phyloP scores from a whole-genome alignment of 2,797 vertebrate species.

The Corythornis leucogaster region DNA sequence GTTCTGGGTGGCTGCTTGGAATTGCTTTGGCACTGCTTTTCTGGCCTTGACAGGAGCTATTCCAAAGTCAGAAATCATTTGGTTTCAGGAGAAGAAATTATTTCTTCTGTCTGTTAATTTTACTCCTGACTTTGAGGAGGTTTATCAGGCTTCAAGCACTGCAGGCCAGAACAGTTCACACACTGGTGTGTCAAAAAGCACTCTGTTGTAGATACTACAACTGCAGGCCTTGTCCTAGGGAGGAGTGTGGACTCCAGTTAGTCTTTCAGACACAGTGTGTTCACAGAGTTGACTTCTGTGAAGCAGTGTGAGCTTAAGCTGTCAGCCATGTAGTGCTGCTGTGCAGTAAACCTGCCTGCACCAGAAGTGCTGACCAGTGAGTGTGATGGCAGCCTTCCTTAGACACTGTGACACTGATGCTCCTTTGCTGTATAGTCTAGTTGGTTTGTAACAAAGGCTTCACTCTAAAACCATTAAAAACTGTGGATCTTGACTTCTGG shows the following conservation, averaged over 20 bases:
- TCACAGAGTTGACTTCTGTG: background rate
- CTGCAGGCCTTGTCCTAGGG: background rate
- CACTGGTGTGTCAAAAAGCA: background rate
- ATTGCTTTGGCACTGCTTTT: background rate
- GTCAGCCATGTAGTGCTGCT: background rate
- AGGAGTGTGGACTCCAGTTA: background rate
- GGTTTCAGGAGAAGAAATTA: background rate
- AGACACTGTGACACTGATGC: background rate
- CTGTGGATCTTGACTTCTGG: background rate
- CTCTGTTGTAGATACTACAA: background rate
- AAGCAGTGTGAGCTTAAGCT: background rate
- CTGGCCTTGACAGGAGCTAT: background rate
- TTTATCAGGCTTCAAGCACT: background rate
- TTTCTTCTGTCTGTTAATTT: background rate
- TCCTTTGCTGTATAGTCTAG: background rate
- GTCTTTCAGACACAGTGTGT: background rate
- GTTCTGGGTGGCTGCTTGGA: background rate
- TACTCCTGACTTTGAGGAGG: background rate
- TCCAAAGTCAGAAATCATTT: background rate
- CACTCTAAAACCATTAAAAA: background rate
- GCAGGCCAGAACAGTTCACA: background rate
- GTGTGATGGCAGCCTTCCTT: background rate
- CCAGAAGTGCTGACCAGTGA: background rate
- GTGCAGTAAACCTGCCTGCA: background rate
- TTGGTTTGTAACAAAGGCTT: background rate